Base-by-base conservation (phyloP, 2,797 vertebrate genomes). In the Esox masquinongy region DNA sequence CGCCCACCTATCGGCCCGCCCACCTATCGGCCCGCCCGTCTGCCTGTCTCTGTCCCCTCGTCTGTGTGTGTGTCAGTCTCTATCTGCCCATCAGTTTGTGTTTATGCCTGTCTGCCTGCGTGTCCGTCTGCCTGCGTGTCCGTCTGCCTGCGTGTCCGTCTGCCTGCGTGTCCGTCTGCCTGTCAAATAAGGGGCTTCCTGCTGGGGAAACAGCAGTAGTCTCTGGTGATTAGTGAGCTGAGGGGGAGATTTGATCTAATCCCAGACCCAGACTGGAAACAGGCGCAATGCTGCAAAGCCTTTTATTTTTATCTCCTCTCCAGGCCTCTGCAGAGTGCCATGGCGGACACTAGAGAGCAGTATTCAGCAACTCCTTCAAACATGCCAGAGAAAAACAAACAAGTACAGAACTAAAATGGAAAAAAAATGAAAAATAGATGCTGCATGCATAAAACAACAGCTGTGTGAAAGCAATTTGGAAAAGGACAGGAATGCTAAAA, bases 241-340 rank as follows among this genome's bases (percentile, higher is more conserved):
- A 61, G 22, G 86, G 83, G 82, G 76, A 87, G 86, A 91, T 88
- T 82, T 86, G 72, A 87, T 90, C 91, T 92, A 90, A 93, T 92
- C 88, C 88, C 47, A 84, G 79, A 79, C 80, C 88, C 89, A 90
- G 91, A 92, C 90, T 91, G 87, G 88, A 88, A 92, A 88, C 87
- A 89, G 89, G 83, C 88, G 80, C 88, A 90, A 87, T 84, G 88
- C 85, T 86, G 87, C 86, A 89, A 89, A 91, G 88, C 85, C 87
- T 87, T 92, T 90, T 88, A 90, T 91, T 91, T 91, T 90, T 85
- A 90, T 87, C 90, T 85, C 72, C 24, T 76, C 72, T 73, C 24
- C 2, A 77, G 85, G 70, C 81, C 66, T 2, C 19, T 83, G 85
- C 83, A 90, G 82, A 71, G 17, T 7, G 47, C 19, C 14, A 0